These are phyloP conservation scores for Sicus ferrugineus DNA, from an alignment of 2,888 invertebrate genomes.

Conservation along the genomic window DNA sequence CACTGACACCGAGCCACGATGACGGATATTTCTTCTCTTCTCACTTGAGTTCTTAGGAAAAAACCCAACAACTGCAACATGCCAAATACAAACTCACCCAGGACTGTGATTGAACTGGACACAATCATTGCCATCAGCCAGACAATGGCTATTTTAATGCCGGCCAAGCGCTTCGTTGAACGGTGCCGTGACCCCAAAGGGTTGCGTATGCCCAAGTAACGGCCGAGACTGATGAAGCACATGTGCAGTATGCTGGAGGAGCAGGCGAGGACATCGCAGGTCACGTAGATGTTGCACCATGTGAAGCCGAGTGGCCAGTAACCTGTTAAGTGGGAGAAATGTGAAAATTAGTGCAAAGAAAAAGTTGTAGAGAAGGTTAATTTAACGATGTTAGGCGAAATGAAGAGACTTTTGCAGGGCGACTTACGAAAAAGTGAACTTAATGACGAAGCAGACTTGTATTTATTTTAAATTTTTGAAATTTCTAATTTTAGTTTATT, in stretches of 20 bases:
- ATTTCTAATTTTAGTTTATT: no score
- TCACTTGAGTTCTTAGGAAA: no score
- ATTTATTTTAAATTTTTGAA: no score
- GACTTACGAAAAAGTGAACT: no score
- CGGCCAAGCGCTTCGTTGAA: constrained; percentile 82
- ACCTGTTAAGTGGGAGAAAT: constrained; percentile 69
- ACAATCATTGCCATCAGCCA: constrained; percentile 92
- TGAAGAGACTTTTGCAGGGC: no score
- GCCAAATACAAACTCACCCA: constrained; percentile 69
- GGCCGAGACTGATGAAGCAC: constrained; percentile 86
- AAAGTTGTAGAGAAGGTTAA: no score
- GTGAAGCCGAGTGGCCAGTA: constrained; percentile 91
- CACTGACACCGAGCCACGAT: no score
- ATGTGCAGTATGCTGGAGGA: constrained; percentile 96
- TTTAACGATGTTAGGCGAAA: no score
- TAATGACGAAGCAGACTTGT: no score
- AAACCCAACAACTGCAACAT: no score
- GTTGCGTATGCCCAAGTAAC: constrained; percentile 88
- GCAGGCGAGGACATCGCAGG: constrained; percentile 95
- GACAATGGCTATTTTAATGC: constrained; percentile 88
- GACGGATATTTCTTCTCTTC: neutral
- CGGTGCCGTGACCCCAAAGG: constrained; percentile 87
- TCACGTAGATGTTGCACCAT: constrained; percentile 94
- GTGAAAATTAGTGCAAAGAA: neutral
- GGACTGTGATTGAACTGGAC: constrained; percentile 83